Evolutionary conservation across 2,797 vertebrate genomes (phyloP).

Genomic region (Paratrypauchen microcephalus): DNA sequence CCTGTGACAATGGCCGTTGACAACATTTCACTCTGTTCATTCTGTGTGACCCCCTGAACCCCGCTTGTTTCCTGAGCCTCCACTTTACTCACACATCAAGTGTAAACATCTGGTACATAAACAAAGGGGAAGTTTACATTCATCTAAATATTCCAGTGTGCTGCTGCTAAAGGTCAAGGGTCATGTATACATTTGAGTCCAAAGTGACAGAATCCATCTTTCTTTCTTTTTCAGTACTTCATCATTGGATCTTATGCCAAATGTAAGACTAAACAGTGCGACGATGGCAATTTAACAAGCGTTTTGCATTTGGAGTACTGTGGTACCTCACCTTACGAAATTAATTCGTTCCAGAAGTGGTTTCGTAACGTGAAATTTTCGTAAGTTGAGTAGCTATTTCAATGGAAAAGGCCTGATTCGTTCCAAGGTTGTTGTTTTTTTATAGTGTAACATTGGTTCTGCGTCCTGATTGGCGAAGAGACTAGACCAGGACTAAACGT

Average conservation of each 20-base stretch:
- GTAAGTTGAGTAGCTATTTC: too few relatives aligned
- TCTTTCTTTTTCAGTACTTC: background rate
- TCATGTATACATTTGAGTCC: background rate
- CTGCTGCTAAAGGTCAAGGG: slow-evolving; percentile 1
- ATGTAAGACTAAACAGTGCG: background rate
- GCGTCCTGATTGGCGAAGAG: too few relatives aligned
- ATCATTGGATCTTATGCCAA: background rate
- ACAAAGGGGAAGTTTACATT: slow-evolving; percentile 10
- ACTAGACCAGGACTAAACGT: too few relatives aligned
- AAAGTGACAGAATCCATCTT: slow-evolving; percentile 5
- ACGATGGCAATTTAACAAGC: background rate
- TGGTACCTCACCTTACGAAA: too few relatives aligned
- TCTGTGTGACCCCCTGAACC: slow-evolving; percentile 40
- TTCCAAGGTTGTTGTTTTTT: too few relatives aligned
- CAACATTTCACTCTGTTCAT: slow-evolving; percentile 37
- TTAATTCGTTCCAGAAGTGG: too few relatives aligned
- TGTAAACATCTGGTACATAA: slow-evolving; percentile 7
- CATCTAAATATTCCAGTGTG: background rate
- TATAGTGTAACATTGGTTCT: too few relatives aligned
- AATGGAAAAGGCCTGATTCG: too few relatives aligned
- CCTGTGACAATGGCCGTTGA: slow-evolving; percentile 54
- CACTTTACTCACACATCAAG: slow-evolving; percentile 23
- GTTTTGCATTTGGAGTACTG: background rate
- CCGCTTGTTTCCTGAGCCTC: slow-evolving; percentile 14
- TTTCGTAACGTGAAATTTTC: too few relatives aligned